phyloP scores from a whole-genome alignment of 2,113 vertebrate genomes.

The Bubalus kerabau region DNA sequence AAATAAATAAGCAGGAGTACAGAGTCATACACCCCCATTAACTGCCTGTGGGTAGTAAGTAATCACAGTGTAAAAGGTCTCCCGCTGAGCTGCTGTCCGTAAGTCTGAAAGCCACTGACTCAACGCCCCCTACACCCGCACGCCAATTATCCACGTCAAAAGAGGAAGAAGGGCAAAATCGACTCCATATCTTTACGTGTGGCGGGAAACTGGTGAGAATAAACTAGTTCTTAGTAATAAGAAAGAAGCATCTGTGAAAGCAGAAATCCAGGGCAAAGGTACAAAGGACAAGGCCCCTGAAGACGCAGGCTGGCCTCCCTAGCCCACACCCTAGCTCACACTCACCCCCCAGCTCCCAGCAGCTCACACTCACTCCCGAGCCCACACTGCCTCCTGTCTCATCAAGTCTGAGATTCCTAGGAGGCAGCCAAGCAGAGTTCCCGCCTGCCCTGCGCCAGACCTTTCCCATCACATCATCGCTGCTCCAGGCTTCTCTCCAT shows the following conservation, averaged over 20 bases:
- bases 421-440: neutral
- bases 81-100: neutral
- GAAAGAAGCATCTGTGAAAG: neutral
- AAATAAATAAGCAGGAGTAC: neutral
- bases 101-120: neutral
- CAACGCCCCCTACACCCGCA: neutral
- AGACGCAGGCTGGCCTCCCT: neutral
- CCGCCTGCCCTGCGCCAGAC: neutral
- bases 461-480: neutral
- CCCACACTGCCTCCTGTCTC: neutral
- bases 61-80: neutral
- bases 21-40: neutral
- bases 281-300: rapidly evolving
- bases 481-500: neutral
- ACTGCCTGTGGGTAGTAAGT: neutral
- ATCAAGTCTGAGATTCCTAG: neutral
- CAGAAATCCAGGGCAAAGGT: neutral
- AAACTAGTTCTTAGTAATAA: neutral
- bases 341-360: neutral
- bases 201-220: neutral
- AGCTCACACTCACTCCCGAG: neutral
- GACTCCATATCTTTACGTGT: neutral
- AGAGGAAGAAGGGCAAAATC: neutral
- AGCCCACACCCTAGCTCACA: neutral
- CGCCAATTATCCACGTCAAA: neutral